These are phyloP conservation scores for Neuroscelio doddi DNA, from an alignment of 2,888 invertebrate genomes.

Conservation along the genomic window DNA sequence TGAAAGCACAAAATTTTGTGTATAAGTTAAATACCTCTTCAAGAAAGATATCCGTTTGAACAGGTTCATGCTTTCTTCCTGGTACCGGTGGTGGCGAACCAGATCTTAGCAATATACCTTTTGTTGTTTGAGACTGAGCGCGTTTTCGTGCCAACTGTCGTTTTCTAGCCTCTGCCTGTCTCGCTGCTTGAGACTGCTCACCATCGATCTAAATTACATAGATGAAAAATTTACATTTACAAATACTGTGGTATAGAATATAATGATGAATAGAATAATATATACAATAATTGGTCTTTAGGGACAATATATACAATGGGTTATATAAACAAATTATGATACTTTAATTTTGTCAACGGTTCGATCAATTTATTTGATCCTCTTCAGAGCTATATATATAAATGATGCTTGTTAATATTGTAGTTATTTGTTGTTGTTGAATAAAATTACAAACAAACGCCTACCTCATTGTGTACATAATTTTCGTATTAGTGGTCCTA, in stretches of 20 bases:
- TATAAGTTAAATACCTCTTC: conserved; percentile 79
- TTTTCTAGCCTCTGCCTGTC: conserved; percentile 79
- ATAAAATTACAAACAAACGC: no score
- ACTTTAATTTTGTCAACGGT: no score
- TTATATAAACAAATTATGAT: no score
- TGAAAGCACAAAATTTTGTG: no score
- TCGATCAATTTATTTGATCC: no score
- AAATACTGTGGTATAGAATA: conserved; percentile 6
- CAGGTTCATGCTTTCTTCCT: conserved; percentile 87
- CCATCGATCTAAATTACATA: conserved; percentile 69
- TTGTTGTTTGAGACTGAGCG: conserved; percentile 76
- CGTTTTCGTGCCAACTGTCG: conserved; percentile 84
- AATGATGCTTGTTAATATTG: no score
- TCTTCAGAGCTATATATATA: no score
- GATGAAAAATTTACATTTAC: neutral
- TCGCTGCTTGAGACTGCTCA: conserved; percentile 74
- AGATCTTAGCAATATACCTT: conserved; percentile 73
- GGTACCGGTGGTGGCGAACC: conserved; percentile 86
- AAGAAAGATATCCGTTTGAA: conserved; percentile 92
- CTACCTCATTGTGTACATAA: no score
- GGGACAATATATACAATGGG: no score
- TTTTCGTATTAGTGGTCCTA: no score
- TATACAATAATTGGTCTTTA: no score
- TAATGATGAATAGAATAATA: neutral
- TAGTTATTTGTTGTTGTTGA: no score